These are phyloP conservation scores for Syrrhaptes paradoxus DNA, from an alignment of 2,113 vertebrate genomes.

Conservation along the genomic window DNA sequence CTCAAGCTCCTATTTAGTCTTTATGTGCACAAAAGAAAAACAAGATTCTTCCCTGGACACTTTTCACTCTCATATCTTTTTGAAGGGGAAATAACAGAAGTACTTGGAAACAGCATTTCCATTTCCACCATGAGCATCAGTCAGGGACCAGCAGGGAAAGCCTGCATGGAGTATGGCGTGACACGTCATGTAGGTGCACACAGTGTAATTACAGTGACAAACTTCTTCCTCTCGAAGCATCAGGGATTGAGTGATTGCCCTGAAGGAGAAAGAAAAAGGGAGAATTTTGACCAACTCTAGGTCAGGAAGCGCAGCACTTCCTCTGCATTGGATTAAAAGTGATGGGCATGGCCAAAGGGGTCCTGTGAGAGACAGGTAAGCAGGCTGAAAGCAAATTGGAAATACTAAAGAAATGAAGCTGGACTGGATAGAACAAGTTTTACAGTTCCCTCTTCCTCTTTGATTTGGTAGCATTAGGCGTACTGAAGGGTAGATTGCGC, in stretches of 20 bases:
- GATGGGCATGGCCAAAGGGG: neutral
- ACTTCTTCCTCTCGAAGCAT: constrained; percentile 41
- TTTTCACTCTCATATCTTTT: neutral
- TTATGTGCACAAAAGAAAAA: neutral
- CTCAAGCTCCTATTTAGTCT: neutral
- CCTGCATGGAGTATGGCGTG: neutral
- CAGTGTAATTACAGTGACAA: constrained; percentile 17
- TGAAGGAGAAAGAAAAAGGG: neutral
- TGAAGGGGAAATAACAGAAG: neutral
- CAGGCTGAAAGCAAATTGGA: constrained; percentile 41
- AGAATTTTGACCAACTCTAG: neutral
- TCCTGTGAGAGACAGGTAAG: constrained; percentile 26
- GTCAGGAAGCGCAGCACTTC: neutral
- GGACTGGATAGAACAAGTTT: constrained; percentile 52
- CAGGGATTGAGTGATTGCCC: neutral
- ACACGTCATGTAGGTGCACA: neutral
- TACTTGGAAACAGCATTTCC: neutral
- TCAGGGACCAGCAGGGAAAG: neutral
- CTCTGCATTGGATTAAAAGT: neutral
- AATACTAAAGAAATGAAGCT: constrained; percentile 51
- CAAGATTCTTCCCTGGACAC: neutral
- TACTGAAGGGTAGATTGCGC: neutral
- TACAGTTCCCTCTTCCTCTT: constrained; percentile 36
- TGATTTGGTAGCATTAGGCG: neutral
- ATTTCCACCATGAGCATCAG: neutral